Evolutionary conservation across 1,140 invertebrate species (phyloP).

Genomic region (Lethrus apterus): DNA sequence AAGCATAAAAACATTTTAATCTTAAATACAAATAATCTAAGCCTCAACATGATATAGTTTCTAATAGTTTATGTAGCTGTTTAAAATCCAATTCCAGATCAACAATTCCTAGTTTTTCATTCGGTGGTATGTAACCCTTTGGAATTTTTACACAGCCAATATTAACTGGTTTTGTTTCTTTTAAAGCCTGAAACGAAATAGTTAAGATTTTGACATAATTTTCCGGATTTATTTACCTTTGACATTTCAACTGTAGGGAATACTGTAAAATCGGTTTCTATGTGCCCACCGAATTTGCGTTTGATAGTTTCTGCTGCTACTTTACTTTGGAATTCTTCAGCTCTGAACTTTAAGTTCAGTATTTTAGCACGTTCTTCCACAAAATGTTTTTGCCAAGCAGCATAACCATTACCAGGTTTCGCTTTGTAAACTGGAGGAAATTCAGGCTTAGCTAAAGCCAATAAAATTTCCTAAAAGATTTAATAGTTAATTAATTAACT

Average conservation of each 20-base stretch:
- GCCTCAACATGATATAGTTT: constrained; percentile 5
- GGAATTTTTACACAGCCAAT: constrained; percentile 38
- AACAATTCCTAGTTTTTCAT: constrained; percentile 29
- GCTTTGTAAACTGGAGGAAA: constrained; percentile 35
- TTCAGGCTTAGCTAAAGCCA: constrained; percentile 34
- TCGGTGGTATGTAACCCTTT: constrained; percentile 20
- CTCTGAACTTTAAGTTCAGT: constrained; percentile 25
- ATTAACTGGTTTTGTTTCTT: constrained; percentile 33
- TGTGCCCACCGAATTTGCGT: constrained; percentile 43
- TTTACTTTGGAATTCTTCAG: constrained; percentile 42
- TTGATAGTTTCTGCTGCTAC: constrained; percentile 45
- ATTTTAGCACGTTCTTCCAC: constrained; percentile 31
- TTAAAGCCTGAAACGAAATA: constrained; percentile 32
- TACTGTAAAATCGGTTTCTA: constrained; percentile 47
- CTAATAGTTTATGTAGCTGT: constrained; percentile 31
- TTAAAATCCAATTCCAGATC: constrained; percentile 36
- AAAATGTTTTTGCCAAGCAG: constrained; percentile 35
- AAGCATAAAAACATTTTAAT: neutral
- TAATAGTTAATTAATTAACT: constrained; percentile 1
- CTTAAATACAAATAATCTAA: no score
- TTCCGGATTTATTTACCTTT: constrained; percentile 25
- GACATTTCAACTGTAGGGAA: constrained; percentile 49
- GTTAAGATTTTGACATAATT: constrained; percentile 11
- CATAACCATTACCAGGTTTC: constrained; percentile 27
- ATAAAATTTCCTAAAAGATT: constrained; percentile 33